These are phyloP conservation scores for Corythornis madagascariensis DNA, from an alignment of 2,113 vertebrate species.

Conservation along the genomic window DNA sequence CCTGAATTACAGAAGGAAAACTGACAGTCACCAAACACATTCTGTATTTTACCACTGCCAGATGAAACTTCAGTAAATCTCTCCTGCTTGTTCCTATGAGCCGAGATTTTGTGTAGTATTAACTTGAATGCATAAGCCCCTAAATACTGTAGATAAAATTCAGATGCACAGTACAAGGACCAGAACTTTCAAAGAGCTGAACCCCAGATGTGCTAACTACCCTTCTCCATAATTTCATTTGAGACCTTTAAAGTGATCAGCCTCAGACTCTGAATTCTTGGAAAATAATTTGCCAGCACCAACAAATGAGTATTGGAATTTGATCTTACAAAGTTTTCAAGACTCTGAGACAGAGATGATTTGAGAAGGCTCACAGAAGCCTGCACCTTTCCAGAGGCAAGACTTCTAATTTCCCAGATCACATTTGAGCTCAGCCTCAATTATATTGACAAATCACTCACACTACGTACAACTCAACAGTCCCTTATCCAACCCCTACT, in stretches of 20 bases:
- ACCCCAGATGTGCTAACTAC: neutral
- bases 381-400: neutral
- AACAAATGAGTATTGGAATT: neutral
- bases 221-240: neutral
- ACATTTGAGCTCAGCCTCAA: neutral
- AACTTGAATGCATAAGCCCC: neutral
- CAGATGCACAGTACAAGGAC: neutral
- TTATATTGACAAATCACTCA: neutral
- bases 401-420: neutral
- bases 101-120: neutral
- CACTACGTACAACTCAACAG: accelerated
- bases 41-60: neutral
- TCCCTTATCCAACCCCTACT: neutral
- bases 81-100: neutral
- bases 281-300: neutral
- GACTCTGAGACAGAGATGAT: neutral
- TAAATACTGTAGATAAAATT: neutral
- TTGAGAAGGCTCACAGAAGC: neutral
- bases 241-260: neutral
- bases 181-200: neutral
- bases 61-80: neutral
- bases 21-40: neutral
- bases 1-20: neutral
- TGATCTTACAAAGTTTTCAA: neutral
- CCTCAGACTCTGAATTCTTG: neutral